Base-by-base conservation (phyloP, 2,888 invertebrate species). In the Automeris io region DNA sequence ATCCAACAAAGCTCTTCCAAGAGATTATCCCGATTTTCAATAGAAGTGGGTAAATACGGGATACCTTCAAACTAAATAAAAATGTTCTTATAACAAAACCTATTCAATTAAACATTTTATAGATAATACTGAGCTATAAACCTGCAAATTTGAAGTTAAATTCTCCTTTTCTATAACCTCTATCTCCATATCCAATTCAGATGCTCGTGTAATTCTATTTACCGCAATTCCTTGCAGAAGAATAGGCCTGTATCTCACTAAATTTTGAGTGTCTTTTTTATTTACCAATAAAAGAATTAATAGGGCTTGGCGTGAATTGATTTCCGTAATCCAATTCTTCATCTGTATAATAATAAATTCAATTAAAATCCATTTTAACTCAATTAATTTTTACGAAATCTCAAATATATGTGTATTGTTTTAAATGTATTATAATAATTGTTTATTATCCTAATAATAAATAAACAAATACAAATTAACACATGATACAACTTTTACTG, bases 1-100 rank as follows among this genome's bases (percentile, higher is more conserved):
- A 85, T 85, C 81, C 82, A 83, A 47, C 55, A 70, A 25, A 85
- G 54, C 47, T 85, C 83, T 47, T 83, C 83, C 40, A 80, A 59
- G 24, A 85, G 66, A 49, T 53, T 70, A 37, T 76, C 64, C 35
- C 70, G 57, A 52, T 75, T 74, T 46, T 69, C 63, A 23, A 43
- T 32, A n/a, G 69, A 61, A 19, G 57, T 61, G n/a, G 68, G 60
- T 40, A 73, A 51, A 46, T 71, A 74, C 5, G 68, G 58, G 44
- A 75, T 68, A 43, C 72, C 80, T 48, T 77, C 72, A 42, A 57
- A 71, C 80, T 81, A 48, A 50, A 57, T 58, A 55, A 36, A 26
- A 35, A 24, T n/a, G n/a, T n/a, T n/a, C n/a, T n/a, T 4, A 7
- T 2, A 16, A 35, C 23, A 1, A n/a, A 24, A 31, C n/a, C 16